These are phyloP conservation scores for Phthorimaea operculella DNA, from an alignment of 1,140 invertebrate species.

Conservation along the genomic window DNA sequence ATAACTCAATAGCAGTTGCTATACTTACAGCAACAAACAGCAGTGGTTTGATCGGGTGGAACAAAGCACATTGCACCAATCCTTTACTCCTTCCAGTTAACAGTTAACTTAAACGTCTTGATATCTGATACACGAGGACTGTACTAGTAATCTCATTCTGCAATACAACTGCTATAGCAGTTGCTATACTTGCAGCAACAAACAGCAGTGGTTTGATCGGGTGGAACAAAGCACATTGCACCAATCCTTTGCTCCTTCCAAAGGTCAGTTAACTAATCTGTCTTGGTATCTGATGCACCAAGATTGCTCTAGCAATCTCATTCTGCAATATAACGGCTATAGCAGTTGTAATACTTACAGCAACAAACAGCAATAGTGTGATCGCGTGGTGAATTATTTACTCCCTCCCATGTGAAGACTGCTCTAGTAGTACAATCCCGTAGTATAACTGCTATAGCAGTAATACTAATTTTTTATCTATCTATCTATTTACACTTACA, in stretches of 20 bases:
- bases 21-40: conserved; percentile 92
- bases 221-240: conserved; percentile 96
- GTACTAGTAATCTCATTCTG: conserved; percentile 80
- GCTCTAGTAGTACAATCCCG: conserved; percentile 79
- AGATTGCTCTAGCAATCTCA: conserved; percentile 80
- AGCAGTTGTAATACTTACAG: conserved; percentile 71
- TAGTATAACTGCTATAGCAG: too few relatives aligned
- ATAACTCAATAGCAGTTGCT: too few relatives aligned
- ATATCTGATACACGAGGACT: conserved; percentile 90
- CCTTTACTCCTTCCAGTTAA: conserved; percentile 83
- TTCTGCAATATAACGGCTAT: too few relatives aligned
- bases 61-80: conserved; percentile 90
- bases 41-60: conserved; percentile 93
- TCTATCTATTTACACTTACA: too few relatives aligned
- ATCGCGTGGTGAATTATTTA: conserved; percentile 98
- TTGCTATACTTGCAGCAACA: conserved; percentile 81
- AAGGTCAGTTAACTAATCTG: conserved; percentile 78
- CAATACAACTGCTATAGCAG: too few relatives aligned
- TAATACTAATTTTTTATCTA: too few relatives aligned
- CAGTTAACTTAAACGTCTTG: conserved; percentile 82
- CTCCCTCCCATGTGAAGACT: too few relatives aligned
- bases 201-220: conserved; percentile 92
- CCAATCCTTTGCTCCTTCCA: conserved; percentile 86
- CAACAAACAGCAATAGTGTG: conserved; percentile 92
- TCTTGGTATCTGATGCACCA: conserved; percentile 90